These are phyloP conservation scores for Tachysurus fulvidraco DNA, from an alignment of 2,113 vertebrate genomes.

Conservation along the genomic window DNA sequence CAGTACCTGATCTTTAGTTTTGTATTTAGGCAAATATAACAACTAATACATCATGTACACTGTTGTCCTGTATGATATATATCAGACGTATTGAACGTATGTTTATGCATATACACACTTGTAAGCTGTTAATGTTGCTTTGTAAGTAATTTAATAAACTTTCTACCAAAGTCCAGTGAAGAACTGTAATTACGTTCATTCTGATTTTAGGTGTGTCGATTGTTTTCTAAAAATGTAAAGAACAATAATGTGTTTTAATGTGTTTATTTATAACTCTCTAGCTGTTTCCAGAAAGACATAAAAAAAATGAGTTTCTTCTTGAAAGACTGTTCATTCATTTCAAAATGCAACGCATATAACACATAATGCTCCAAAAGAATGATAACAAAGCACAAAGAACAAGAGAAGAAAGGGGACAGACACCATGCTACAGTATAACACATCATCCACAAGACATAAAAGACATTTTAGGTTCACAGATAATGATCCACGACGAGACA, in stretches of 20 bases:
- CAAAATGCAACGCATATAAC: not conserved
- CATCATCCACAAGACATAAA: slow-evolving; percentile 3
- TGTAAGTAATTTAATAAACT: too few species aligned
- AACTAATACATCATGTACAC: not conserved
- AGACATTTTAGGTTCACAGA: not conserved
- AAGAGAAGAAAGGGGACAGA: not conserved
- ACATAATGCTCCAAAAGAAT: not conserved
- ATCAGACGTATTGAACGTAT: too few species aligned
- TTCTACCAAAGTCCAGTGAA: not conserved
- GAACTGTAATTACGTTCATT: not conserved
- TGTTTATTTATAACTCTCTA: not conserved
- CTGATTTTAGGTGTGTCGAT: not conserved
- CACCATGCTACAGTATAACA: slow-evolving; percentile 13
- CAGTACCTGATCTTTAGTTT: not conserved
- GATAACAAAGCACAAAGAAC: not conserved
- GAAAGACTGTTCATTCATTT: not conserved
- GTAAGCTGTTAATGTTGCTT: too few species aligned
- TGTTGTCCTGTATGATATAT: not conserved
- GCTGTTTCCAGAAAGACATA: not conserved
- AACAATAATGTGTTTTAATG: not conserved
- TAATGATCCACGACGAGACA: not conserved
- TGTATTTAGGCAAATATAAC: not conserved
- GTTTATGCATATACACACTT: too few species aligned
- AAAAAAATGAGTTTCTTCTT: not conserved
- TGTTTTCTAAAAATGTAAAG: not conserved